Conservation (phyloP, 2,888 invertebrate genomes). For the Melitaea athalia region DNA sequence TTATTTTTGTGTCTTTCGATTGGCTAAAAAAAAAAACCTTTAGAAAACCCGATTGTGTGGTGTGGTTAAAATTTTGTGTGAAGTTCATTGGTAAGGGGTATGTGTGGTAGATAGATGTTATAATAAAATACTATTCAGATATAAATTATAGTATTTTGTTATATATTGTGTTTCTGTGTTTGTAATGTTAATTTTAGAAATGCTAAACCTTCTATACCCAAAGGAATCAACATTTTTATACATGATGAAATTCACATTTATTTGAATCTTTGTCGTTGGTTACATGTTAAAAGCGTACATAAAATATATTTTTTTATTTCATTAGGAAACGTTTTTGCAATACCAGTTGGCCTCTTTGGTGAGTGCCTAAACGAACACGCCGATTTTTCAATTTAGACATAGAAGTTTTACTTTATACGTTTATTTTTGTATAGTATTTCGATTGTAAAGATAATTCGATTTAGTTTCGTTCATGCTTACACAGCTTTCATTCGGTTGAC, state of each 20-base stretch:
- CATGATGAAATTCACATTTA: too few species aligned
- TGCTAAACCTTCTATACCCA: too few species aligned
- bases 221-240: too few species aligned
- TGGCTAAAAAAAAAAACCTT: not conserved
- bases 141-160: not conserved
- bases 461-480: conserved; percentile 56
- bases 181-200: not conserved
- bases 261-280: not conserved
- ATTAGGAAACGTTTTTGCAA: conserved; percentile 80
- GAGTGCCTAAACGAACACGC: conserved; percentile 65
- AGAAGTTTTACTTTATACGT: conserved; percentile 46
- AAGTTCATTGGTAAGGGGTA: conserved; percentile 9
- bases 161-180: not conserved
- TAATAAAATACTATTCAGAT: not conserved
- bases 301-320: conserved; percentile 69
- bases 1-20: not conserved
- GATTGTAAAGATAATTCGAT: conserved; percentile 27
- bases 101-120: conserved; percentile 17
- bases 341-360: conserved; percentile 80
- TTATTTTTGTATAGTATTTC: conserved; percentile 43
- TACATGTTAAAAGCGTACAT: conserved; percentile 39
- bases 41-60: not conserved
- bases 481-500: conserved; percentile 58
- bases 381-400: conserved; percentile 54
- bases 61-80: not conserved